These are phyloP conservation scores for Andricus curvator DNA, from an alignment of 2,888 invertebrate genomes.

Conservation along the genomic window DNA sequence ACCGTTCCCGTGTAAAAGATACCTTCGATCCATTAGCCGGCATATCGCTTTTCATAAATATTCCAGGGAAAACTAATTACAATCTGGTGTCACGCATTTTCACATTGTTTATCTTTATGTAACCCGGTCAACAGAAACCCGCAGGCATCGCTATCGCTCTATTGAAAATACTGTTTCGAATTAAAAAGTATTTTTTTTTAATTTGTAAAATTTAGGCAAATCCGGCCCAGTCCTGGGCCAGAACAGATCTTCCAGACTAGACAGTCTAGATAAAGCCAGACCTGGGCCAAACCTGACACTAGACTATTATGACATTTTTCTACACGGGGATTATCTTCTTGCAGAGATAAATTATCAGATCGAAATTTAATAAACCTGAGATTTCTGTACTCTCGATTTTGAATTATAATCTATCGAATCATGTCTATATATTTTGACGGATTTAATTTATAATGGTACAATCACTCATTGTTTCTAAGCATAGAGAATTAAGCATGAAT, in stretches of 20 bases:
- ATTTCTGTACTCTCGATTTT: neutral
- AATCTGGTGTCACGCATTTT: constrained; percentile 51
- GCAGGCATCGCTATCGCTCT: constrained; percentile 7
- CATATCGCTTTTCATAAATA: constrained; percentile 56
- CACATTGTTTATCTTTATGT: constrained; percentile 53
- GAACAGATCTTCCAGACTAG: no score
- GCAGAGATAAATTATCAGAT: neutral
- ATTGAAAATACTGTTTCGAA: neutral
- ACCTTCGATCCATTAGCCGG: constrained; percentile 61
- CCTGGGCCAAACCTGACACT: no score
- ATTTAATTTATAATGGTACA: neutral
- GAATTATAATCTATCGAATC: neutral
- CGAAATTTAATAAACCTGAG: neutral
- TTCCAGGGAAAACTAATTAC: constrained; percentile 61
- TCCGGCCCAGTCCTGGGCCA: no score
- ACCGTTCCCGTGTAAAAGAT: neutral
- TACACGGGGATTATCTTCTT: neutral
- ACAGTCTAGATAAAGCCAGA: no score
- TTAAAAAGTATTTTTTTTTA: neutral
- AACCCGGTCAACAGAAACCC: constrained; percentile 15
- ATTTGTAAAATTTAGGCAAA: neutral
- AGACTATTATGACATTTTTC: no score
- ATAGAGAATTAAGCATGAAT: neutral
- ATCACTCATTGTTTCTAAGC: neutral
- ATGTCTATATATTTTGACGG: neutral